A percentile compares a stretch with the other conserved stretches of the same genome.
phyloP scores from a whole-genome alignment of 1,140 invertebrate species.

The Ceratosolen solmsi region DNA sequence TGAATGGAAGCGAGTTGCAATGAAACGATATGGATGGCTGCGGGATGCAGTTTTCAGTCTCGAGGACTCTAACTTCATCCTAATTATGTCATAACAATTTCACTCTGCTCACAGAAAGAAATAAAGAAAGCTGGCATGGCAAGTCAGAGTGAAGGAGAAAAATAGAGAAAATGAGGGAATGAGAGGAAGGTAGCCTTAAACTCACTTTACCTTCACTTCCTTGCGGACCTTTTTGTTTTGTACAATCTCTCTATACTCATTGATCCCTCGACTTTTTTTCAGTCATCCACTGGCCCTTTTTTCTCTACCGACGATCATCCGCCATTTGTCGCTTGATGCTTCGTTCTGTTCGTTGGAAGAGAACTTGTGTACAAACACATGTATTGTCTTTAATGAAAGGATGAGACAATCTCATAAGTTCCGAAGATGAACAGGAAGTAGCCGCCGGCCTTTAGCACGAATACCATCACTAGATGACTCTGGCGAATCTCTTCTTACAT shows the following conservation, averaged over 20 bases:
- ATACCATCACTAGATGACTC: slow-evolving; percentile 44
- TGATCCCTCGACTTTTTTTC: neutral
- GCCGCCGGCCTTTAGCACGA: slow-evolving; percentile 4
- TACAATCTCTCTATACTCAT: slow-evolving; percentile 25
- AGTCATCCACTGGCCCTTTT: neutral
- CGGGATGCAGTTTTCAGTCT: slow-evolving; percentile 27
- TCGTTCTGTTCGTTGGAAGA: neutral
- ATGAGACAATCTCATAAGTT: neutral
- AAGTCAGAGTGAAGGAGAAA: neutral
- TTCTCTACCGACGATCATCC: slow-evolving; percentile 1
- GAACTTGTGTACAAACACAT: neutral
- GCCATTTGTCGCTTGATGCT: neutral
- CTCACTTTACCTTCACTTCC: neutral
- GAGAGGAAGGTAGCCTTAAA: neutral
- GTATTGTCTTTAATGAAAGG: neutral
- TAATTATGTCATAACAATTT: slow-evolving; percentile 55
- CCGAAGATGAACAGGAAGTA: slow-evolving; percentile 7
- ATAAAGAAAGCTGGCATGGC: neutral
- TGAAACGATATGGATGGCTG: neutral
- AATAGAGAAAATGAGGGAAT: neutral
- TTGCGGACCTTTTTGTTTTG: slow-evolving; percentile 15
- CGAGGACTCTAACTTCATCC: slow-evolving; percentile 39
- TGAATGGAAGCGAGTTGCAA: slow-evolving; percentile 34
- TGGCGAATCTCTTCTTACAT: slow-evolving; percentile 12
- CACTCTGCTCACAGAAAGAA: slow-evolving; percentile 26